phyloP scores from a whole-genome alignment of 1,140 invertebrate genomes.

The Drosophila triauraria region DNA sequence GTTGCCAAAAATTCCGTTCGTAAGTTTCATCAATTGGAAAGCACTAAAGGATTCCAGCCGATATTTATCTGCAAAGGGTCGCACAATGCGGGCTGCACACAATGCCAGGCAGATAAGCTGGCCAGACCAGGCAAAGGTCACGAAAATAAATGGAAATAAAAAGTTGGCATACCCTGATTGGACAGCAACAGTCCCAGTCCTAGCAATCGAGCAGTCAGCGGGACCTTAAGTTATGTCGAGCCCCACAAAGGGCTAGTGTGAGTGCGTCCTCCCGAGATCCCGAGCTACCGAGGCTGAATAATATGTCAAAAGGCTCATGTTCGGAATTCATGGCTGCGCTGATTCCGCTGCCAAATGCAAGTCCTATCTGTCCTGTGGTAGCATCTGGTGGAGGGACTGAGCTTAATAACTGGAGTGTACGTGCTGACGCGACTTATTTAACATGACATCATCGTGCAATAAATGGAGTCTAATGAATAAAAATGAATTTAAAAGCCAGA shows the following conservation, averaged over 20 bases:
- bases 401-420: constrained; percentile 9
- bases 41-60: constrained; percentile 51
- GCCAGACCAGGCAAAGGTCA: constrained; percentile 47
- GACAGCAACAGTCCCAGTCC: constrained; percentile 6
- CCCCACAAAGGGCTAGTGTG: constrained; percentile 3
- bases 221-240: constrained; percentile 18
- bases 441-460: constrained; percentile 73
- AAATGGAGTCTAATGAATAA: constrained; percentile 67
- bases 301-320: constrained; percentile 45
- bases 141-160: constrained; percentile 74
- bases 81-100: constrained; percentile 58
- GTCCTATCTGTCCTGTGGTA: background rate
- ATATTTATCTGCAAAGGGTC: constrained; percentile 52
- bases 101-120: constrained; percentile 53
- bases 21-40: constrained; percentile 60
- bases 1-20: constrained; percentile 24
- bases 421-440: constrained; percentile 33
- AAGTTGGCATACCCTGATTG: constrained; percentile 56
- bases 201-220: constrained; percentile 7
- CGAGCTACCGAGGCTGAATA: constrained; percentile 44
- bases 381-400: constrained; percentile 2
- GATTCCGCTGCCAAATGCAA: constrained; percentile 20
- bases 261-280: constrained; percentile 25
- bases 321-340: constrained; percentile 42
- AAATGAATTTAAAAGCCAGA: constrained; percentile 66